Evolutionary conservation across 1,140 invertebrate genomes (phyloP), one percentile per base, ranked within the genome.

Genomic region (Panagrolaimus sp.): DNA sequence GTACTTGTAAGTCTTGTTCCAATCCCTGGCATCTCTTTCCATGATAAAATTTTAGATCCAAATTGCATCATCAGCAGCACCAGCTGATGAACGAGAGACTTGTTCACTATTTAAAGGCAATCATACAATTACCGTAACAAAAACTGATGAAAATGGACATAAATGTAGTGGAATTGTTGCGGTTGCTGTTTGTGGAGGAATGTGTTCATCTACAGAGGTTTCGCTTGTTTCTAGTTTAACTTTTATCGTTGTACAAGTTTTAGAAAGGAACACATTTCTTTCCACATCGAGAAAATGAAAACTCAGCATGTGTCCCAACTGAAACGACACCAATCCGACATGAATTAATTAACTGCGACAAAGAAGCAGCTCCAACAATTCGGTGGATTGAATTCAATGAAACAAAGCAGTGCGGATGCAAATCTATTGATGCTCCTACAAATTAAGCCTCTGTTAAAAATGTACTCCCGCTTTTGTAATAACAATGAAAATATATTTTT

Each of bases 241-340:
- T n/a, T n/a, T n/a, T n/a, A n/a, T n/a, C n/a, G n/a, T n/a, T n/a
- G n/a, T n/a, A n/a, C n/a, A n/a, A n/a, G n/a, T 16, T 57, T 20
- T 11, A 57, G 51, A 57, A 57, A 57, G 51, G 51, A 14, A 57
- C 51, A 20, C 27, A 57, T 27, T 25, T 57, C n/a, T 57, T 57
- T 27, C 51, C 51, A 5, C 20, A 57, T 16, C 11, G 20, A 4
- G 51, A 57, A 57, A 57, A n/a, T 9, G 51, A 57, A 11, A 57
- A 57, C 51, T 25, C 51, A 1, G 51, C 51, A 20, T 57, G 51
- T 20, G 51, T 57, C n/a, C 51, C 51, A 1, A 57, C n/a, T 4
- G 51, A 20, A 23, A 27, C 27, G 5, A 20, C 51, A 11, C 51
- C 27, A 0, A 27, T 57, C 9, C 20, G 20, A 27, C 20, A 20